phyloP scores from a whole-genome alignment of 2,888 invertebrate genomes.

The Tipula unca region DNA sequence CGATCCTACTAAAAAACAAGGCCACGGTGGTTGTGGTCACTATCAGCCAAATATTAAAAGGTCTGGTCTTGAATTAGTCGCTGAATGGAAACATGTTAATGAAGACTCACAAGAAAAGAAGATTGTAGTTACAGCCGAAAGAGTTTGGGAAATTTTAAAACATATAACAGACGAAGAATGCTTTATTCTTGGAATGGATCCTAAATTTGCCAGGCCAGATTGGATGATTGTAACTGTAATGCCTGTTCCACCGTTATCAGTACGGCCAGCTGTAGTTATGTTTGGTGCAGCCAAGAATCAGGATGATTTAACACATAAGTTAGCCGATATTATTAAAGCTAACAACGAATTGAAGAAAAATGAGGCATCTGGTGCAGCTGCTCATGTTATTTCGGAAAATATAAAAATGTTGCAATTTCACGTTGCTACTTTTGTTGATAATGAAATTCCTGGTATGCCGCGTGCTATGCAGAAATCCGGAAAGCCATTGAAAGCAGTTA shows the following conservation, averaged over 20 bases:
- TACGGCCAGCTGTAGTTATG: slow-evolving; percentile 97
- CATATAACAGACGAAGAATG: slow-evolving; percentile 96
- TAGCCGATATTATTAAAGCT: slow-evolving; percentile 96
- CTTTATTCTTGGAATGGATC: slow-evolving; percentile 90
- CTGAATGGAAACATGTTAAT: slow-evolving; percentile 98
- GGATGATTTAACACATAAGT: slow-evolving; percentile 98
- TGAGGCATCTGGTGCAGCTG: slow-evolving; percentile 93
- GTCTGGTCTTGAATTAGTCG: slow-evolving; percentile 84
- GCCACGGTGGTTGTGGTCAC: slow-evolving; percentile 95
- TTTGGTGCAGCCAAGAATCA: slow-evolving; percentile 94
- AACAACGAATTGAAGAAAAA: slow-evolving; percentile 94
- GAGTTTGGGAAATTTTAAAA: slow-evolving; percentile 95
- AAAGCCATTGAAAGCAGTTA: slow-evolving; percentile 94
- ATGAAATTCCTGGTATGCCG: slow-evolving; percentile 98
- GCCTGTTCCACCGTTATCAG: slow-evolving; percentile 93
- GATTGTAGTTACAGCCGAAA: slow-evolving; percentile 85
- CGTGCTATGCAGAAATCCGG: slow-evolving; percentile 99
- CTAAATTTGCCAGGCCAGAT: slow-evolving; percentile 93
- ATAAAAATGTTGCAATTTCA: slow-evolving; percentile 98
- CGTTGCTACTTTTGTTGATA: slow-evolving; percentile 95
- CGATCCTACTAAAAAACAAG: slow-evolving; percentile 48
- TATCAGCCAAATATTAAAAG: slow-evolving; percentile 91
- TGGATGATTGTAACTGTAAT: slow-evolving; percentile 99
- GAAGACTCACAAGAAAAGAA: slow-evolving; percentile 98
- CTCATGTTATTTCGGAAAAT: slow-evolving; percentile 94